Evolutionary conservation across 2,888 invertebrate species (phyloP).

Genomic region (Ligdia adustata): DNA sequence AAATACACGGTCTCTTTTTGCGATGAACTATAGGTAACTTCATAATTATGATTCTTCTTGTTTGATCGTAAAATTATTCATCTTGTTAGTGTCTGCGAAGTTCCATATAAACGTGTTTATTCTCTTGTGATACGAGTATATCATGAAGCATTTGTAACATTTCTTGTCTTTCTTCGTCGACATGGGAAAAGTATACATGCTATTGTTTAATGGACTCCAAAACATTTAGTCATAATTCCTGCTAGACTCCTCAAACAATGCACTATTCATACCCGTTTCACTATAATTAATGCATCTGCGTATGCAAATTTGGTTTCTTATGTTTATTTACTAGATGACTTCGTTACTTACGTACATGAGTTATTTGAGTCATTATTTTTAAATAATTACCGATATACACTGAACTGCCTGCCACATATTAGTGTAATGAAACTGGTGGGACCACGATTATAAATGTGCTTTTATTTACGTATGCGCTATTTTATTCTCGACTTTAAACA

Average conservation of each 20-base stretch:
- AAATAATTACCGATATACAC: too few species aligned
- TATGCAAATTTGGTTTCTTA: slow-evolving; percentile 4
- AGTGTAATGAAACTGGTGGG: too few species aligned
- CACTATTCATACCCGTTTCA: slow-evolving; percentile 26
- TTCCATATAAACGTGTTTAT: not conserved
- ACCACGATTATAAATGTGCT: too few species aligned
- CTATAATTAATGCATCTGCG: slow-evolving; percentile 14
- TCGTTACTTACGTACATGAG: not conserved
- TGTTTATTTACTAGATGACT: not conserved
- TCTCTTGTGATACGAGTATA: not conserved
- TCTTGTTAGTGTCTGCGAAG: slow-evolving; percentile 1
- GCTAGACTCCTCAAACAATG: slow-evolving; percentile 26
- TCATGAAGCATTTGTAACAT: not conserved
- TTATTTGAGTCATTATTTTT: too few species aligned
- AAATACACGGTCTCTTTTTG: slow-evolving; percentile 18
- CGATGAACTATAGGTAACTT: slow-evolving; percentile 17
- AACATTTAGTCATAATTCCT: slow-evolving; percentile 23
- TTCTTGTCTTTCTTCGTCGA: slow-evolving; percentile 2
- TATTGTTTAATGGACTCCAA: slow-evolving; percentile 29
- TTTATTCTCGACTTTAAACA: too few species aligned
- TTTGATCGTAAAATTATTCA: slow-evolving; percentile 3
- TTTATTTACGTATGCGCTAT: too few species aligned
- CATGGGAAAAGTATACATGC: slow-evolving; percentile 21
- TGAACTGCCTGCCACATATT: too few species aligned
- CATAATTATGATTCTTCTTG: slow-evolving; percentile 8